These are phyloP conservation scores for Crotophaga sulcirostris DNA, from an alignment of 2,113 vertebrate species.

Conservation along the genomic window DNA sequence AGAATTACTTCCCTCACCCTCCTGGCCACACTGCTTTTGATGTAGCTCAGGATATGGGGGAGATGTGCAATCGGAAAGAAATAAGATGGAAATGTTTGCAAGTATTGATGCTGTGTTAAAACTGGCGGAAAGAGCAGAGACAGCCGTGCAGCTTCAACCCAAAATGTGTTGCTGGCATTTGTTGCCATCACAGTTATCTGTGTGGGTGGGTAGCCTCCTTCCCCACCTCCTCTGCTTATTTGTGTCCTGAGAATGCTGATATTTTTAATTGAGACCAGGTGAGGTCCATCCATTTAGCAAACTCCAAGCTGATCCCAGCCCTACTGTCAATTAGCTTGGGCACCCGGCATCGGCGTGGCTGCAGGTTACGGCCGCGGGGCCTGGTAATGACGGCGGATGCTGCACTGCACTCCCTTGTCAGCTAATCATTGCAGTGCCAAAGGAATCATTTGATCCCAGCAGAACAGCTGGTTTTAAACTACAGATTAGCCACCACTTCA, in stretches of 20 bases:
- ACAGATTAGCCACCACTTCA: conserved; percentile 30
- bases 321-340: conserved; percentile 46
- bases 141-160: not conserved
- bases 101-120: not conserved
- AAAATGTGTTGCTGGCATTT: not conserved
- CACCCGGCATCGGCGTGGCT: not conserved
- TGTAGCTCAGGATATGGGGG: no score
- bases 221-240: not conserved
- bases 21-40: no score
- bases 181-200: not conserved
- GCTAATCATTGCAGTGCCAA: conserved; percentile 28
- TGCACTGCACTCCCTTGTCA: not conserved
- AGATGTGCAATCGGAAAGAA: not conserved
- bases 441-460: conserved; percentile 41
- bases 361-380: not conserved
- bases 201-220: not conserved
- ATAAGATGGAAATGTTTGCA: not conserved
- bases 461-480: conserved; percentile 55
- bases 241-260: conserved; percentile 8
- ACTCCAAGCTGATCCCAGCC: not conserved
- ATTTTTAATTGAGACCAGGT: conserved; percentile 43
- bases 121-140: not conserved
- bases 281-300: conserved; percentile 42
- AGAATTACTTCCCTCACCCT: no score
- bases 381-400: not conserved